Evolutionary conservation across 2,797 vertebrate genomes (phyloP), one percentile per base, ranked within the genome.

Genomic region (Poecilia picta): DNA sequence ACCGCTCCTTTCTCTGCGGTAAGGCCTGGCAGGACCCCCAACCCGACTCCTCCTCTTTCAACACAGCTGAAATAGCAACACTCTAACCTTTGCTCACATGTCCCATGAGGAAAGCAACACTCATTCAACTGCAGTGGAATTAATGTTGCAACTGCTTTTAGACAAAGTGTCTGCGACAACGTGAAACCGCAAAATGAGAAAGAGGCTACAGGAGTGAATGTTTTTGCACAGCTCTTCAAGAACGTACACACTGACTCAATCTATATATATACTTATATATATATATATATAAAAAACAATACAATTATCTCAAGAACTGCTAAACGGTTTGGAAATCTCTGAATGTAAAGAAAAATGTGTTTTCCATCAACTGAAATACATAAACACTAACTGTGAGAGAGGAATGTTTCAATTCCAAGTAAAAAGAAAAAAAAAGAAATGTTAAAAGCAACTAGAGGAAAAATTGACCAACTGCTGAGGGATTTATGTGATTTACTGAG

Each of bases 121-220:
- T 94, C 93, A 95, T 96, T 96, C 95, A 96, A 94, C 87, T 93
- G 91, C 92, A 75, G 55, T 77, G 82, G 80, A 89, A 83, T 91
- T 91, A 95, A 94, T 87, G 89, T 81, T 89, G 85, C 77, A 53
- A 81, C 85, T 87, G 90, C 92, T 87, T 93, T 92, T 92, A 86
- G 82, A 73, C 89, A 77, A 62, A 74, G 53, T 72, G 62, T 74
- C 12, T 55, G 53, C n/a, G 75, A 81, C 33, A 81, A 41, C 25
- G 20, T 68, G 36, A 68, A 13, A 39, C 64, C 20, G 20, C 64
- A 41, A 45, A 46, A 49, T 46, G 71, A 62, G 39, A 59, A 55
- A 71, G 46, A 68, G 16, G 15, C 72, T 4, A 36, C 71, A 57
- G 57, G 49, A 68, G 33, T 75, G 55, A 79, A 72, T 79, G 79